Evolutionary conservation across 2,113 vertebrate species (phyloP).

Genomic region (Lamprotornis superbus): DNA sequence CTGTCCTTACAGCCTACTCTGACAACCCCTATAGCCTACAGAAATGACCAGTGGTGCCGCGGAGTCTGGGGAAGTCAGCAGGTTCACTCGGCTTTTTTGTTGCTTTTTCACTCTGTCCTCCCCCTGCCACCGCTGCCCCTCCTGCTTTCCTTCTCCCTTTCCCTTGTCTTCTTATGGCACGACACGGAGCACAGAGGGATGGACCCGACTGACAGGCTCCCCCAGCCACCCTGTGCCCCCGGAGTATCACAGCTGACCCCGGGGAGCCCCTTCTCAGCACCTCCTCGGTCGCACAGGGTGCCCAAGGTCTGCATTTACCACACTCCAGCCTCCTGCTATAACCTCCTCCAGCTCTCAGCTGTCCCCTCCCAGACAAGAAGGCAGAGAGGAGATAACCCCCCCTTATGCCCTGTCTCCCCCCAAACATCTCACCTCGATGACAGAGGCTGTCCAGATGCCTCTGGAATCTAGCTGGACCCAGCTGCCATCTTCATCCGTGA

Average conservation of each 20-base stretch:
- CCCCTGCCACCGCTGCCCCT: neutral
- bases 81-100: conserved; percentile 35
- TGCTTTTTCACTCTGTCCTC: neutral
- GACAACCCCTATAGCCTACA: conserved; percentile 83
- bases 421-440: conserved; percentile 41
- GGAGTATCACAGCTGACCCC: neutral
- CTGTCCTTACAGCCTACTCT: conserved; percentile 83
- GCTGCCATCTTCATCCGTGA: conserved; percentile 30
- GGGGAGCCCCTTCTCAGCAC: neutral
- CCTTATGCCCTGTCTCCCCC: neutral
- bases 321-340: neutral
- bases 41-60: conserved; percentile 93
- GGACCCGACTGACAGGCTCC: conserved; percentile 35
- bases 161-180: neutral
- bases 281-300: neutral
- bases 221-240: neutral
- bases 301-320: neutral
- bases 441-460: conserved; percentile 79
- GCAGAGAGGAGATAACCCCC: conserved; percentile 5
- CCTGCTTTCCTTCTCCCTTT: neutral
- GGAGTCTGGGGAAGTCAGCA: conserved; percentile 87
- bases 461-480: conserved; percentile 67
- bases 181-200: conserved; percentile 67
- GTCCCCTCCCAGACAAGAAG: neutral
- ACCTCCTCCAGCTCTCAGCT: neutral